Conservation (phyloP, 1,140 invertebrate genomes). For the Zaprionus ornatus region DNA sequence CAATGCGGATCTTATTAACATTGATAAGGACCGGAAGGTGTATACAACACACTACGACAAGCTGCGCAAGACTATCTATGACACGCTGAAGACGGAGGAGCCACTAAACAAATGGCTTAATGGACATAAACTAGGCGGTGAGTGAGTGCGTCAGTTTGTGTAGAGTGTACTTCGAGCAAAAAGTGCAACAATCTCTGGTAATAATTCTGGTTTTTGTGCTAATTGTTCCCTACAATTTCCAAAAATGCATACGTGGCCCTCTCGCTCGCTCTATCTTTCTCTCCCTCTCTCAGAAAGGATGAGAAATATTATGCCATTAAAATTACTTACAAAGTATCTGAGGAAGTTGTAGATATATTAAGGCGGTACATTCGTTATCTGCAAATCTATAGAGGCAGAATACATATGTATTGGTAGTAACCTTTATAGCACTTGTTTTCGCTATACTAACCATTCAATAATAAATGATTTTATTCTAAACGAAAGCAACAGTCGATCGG, state of each 20-base stretch:
- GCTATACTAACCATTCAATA: no score
- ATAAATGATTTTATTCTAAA: no score
- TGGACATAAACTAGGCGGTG: constrained; percentile 51
- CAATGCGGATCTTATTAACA: constrained; percentile 33
- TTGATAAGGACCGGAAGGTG: constrained; percentile 20
- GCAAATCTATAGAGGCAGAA: not conserved
- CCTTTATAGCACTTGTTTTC: no score
- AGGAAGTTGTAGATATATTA: not conserved
- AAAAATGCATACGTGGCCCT: constrained; percentile 4
- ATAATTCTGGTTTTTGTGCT: not conserved
- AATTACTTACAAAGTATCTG: not conserved
- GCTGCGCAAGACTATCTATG: constrained; percentile 43
- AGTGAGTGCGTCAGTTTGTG: constrained; percentile 2
- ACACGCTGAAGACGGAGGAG: not conserved
- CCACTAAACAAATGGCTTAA: constrained; percentile 37
- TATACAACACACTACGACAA: constrained; percentile 46
- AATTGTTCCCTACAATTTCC: not conserved
- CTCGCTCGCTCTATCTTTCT: not conserved
- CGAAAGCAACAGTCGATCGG: no score
- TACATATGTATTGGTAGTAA: no score
- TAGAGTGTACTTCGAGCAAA: not conserved
- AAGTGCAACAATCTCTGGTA: not conserved
- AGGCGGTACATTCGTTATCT: not conserved
- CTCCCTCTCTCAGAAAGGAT: not conserved
- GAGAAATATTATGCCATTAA: not conserved